A percentile compares a stretch with the other conserved stretches of the same genome.
Conservation (phyloP, 2,888 invertebrate species). For the Dione juno region DNA sequence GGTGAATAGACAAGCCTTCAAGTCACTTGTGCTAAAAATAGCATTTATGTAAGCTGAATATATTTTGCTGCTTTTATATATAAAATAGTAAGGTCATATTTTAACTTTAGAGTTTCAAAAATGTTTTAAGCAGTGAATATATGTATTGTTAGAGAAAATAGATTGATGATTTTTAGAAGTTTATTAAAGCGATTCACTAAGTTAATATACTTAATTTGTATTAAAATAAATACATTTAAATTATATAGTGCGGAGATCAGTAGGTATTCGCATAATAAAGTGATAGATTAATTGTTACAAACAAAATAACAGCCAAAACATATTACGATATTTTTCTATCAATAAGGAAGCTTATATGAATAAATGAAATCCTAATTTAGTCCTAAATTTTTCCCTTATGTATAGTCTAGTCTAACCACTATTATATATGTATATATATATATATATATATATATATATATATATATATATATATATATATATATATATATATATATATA, state of each 20-base stretch:
- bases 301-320: too few species aligned
- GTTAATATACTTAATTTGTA: neutral
- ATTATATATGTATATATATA: too few species aligned
- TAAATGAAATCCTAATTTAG: too few species aligned
- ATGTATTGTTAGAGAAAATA: neutral
- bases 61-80: conserved; percentile 6
- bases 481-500: neutral
- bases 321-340: too few species aligned
- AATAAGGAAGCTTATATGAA: too few species aligned
- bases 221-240: neutral
- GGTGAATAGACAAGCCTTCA: neutral
- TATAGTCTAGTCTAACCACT: too few species aligned
- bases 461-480: too few species aligned
- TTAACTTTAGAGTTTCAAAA: neutral
- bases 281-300: neutral
- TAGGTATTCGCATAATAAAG: neutral
- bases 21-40: conserved; percentile 27
- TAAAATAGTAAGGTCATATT: neutral
- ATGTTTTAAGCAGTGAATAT: neutral
- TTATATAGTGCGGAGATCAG: neutral
- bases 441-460: too few species aligned
- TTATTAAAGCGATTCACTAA: too few species aligned
- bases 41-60: conserved; percentile 15
- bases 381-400: too few species aligned
- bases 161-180: neutral